Conservation (phyloP, 2,888 invertebrate species). For the Luffia ferchaultella region DNA sequence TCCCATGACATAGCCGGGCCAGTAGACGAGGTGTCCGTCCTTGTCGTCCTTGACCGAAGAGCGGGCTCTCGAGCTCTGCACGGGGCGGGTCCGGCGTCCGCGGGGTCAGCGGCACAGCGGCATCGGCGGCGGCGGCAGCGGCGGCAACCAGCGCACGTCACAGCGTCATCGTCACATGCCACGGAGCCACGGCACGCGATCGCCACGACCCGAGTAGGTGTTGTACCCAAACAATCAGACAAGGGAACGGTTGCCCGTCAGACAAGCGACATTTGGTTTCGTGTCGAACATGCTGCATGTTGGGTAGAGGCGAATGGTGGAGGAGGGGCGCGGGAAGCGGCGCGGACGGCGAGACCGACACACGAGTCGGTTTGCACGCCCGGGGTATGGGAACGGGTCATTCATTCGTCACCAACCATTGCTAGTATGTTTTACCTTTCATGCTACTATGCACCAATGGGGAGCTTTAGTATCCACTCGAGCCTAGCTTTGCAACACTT, state of each 20-base stretch:
- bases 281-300: slow-evolving; percentile 55
- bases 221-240: slow-evolving; percentile 68
- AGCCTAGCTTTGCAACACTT: too few species aligned
- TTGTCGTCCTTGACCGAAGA: slow-evolving; percentile 98
- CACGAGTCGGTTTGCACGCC: too few species aligned
- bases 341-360: not conserved
- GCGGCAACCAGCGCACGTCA: slow-evolving; percentile 25
- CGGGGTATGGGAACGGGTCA: too few species aligned
- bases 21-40: slow-evolving; percentile 99
- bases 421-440: not conserved
- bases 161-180: slow-evolving; percentile 29
- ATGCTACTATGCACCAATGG: not conserved
- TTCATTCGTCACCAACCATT: not conserved
- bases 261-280: slow-evolving; percentile 66
- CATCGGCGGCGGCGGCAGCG: slow-evolving; percentile 20
- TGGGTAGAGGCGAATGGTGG: slow-evolving; percentile 24
- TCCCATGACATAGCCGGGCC: slow-evolving; percentile 98
- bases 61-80: slow-evolving; percentile 82
- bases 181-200: slow-evolving; percentile 60
- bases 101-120: slow-evolving; percentile 17
- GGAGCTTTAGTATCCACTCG: not conserved
- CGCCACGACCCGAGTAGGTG: slow-evolving; percentile 67
- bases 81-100: slow-evolving; percentile 19
- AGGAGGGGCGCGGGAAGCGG: not conserved
- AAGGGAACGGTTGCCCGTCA: slow-evolving; percentile 70